phyloP scores from a whole-genome alignment of 2,113 vertebrate species.

The Psilopogon haemacephalus region DNA sequence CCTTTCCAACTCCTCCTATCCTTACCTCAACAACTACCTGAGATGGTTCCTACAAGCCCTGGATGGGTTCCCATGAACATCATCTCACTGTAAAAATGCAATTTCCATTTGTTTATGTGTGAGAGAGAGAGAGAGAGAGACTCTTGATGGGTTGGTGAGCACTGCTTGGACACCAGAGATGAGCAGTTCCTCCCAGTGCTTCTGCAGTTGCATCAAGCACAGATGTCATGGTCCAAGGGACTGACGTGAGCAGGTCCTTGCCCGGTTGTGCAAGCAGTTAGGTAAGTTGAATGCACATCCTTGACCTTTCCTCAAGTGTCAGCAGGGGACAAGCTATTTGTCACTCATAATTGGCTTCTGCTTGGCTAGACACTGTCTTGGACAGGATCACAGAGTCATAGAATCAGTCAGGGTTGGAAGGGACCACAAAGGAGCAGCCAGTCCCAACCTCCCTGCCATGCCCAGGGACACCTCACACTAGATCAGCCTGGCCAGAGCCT shows the following conservation, averaged over 20 bases:
- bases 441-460: too few species aligned
- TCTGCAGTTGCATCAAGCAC: not conserved
- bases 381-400: not conserved
- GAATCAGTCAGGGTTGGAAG: too few species aligned
- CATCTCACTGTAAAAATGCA: not conserved
- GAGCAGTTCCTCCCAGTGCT: not conserved
- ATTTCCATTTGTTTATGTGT: not conserved
- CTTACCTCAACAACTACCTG: too few species aligned
- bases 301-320: slow-evolving; percentile 41
- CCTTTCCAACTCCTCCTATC: too few species aligned
- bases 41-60: not conserved
- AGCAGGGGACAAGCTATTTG: slow-evolving; percentile 25
- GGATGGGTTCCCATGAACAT: not conserved
- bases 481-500: too few species aligned
- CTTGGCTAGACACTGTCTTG: not conserved
- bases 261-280: slow-evolving; percentile 41
- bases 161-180: not conserved
- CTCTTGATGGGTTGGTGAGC: not conserved
- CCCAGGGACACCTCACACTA: too few species aligned
- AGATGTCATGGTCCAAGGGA: not conserved
- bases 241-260: not conserved
- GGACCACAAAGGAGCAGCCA: too few species aligned
- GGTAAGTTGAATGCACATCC: not conserved
- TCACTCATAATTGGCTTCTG: slow-evolving; percentile 16
- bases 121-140: not conserved